Conservation (phyloP, 2,888 invertebrate genomes). For the Caenorhabditis panamensis region DNA sequence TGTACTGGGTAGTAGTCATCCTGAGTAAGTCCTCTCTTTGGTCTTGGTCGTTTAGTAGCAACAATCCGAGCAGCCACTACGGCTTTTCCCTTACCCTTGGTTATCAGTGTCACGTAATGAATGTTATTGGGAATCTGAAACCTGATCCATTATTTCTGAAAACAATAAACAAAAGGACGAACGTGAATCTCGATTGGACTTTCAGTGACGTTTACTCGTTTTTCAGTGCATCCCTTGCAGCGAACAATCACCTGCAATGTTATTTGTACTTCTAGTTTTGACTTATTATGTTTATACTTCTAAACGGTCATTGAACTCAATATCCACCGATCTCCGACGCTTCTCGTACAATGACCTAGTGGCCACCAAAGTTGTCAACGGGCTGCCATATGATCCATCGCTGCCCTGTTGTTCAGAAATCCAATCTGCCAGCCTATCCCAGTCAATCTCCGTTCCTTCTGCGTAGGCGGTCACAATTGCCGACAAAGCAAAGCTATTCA, state of each 20-base stretch:
- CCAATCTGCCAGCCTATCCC: conserved; percentile 79
- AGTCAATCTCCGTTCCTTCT: conserved; percentile 67
- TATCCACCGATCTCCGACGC: conserved; percentile 56
- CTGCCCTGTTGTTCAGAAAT: conserved; percentile 75
- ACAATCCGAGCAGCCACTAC: conserved; percentile 75
- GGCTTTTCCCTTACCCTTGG: conserved; percentile 71
- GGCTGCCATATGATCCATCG: conserved; percentile 72
- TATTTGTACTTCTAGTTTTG: not conserved
- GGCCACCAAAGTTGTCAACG: conserved; percentile 71
- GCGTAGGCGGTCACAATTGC: conserved; percentile 66
- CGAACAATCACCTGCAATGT: conserved; percentile 56
- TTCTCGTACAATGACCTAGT: conserved; percentile 75
- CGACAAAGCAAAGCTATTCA: conserved; percentile 70
- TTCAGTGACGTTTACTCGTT: conserved; percentile 66
- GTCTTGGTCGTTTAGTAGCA: conserved; percentile 69
- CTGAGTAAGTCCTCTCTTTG: conserved; percentile 63
- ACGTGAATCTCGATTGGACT: conserved; percentile 66
- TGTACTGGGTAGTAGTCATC: conserved; percentile 74
- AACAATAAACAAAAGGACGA: conserved; percentile 1
- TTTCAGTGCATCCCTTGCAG: conserved; percentile 57
- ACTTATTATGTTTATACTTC: conserved; percentile 43
- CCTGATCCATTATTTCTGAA: not conserved
- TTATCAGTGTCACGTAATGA: conserved; percentile 66
- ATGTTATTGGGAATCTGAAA: conserved; percentile 72
- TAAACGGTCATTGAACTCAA: conserved; percentile 41